phyloP scores from a whole-genome alignment of 2,888 invertebrate species.

The Crepidodera aurea region DNA sequence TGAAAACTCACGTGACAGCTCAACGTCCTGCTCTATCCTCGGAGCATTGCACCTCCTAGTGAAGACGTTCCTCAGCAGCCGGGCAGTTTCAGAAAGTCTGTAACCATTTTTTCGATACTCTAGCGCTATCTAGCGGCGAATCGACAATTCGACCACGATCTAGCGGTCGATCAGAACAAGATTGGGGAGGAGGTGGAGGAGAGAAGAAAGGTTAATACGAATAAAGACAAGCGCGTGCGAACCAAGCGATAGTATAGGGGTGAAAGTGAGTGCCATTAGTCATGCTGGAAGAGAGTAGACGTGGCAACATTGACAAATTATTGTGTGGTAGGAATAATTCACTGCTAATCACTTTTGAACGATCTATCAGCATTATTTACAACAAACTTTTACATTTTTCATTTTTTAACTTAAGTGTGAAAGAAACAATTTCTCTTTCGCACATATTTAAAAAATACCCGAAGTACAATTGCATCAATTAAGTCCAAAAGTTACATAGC shows the following conservation, averaged over 20 bases:
- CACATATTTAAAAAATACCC: too few relatives aligned
- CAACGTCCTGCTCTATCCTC: slow-evolving; percentile 85
- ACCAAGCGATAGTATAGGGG: slow-evolving; percentile 15
- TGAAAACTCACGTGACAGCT: slow-evolving; percentile 90
- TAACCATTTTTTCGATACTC: slow-evolving; percentile 55
- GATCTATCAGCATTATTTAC: too few relatives aligned
- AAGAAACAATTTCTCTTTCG: too few relatives aligned
- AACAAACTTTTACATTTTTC: too few relatives aligned
- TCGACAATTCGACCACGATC: slow-evolving; percentile 13
- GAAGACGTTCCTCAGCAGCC: slow-evolving; percentile 93
- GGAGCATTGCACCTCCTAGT: slow-evolving; percentile 80
- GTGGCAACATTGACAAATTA: background rate
- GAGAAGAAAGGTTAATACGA: slow-evolving; percentile 20
- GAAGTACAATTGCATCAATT: too few relatives aligned
- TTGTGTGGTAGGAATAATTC: too few relatives aligned
- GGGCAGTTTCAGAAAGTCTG: slow-evolving; percentile 97
- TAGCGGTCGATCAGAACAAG: slow-evolving; percentile 11
- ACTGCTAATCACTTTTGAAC: too few relatives aligned
- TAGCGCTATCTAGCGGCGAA: slow-evolving; percentile 21
- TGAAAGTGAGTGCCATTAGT: background rate
- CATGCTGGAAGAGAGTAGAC: slow-evolving; percentile 11
- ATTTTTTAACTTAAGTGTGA: too few relatives aligned
- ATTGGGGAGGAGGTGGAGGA: background rate
- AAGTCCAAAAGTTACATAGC: too few relatives aligned
- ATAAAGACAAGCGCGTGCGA: slow-evolving; percentile 26